Evolutionary conservation across 2,797 vertebrate species (phyloP), one percentile per base, ranked within the genome.

Genomic region (Echeneis naucrates): DNA sequence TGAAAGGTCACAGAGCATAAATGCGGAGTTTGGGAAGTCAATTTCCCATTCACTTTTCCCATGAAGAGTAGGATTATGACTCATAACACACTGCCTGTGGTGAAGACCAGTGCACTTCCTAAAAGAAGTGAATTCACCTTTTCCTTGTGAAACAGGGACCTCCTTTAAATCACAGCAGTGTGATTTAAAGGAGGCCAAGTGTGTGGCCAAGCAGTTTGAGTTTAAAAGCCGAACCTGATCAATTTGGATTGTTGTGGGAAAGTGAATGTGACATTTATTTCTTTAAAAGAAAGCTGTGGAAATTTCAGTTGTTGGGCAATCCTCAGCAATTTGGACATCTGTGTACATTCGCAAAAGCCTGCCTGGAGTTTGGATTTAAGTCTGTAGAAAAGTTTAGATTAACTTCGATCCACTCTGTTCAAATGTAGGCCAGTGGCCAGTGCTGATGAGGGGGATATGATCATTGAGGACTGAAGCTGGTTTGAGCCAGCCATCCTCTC

Each of bases 1-100:
- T 62, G 60, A 88, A 84, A 77, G 76, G 76, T 80, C 73, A 75
- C 68, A 40, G 63, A 80, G 76, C 61, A 53, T 40, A 21, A 81
- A 42, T 11, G 51, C 71, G 17, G 38, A 74, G 57, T 44, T 78
- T 61, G 30, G 56, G 56, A 79, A 81, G 81, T 73, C 56, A 50
- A 30, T 21, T 69, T 76, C 73, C 5, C 55, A 51, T 76, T 69
- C 55, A 57, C 47, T 73, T 66, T 63, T 50, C 52, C 54, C 27
- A 12, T 14, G 37, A 61, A 73, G 59, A 40, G 30, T 10, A 21
- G n/a, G 45, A 62, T 58, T 45, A 26, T 52, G 68, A 80, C 27
- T 44, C 54, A 48, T 38, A 63, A 40, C 51, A 7, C 53, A 44
- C 55, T 37, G 45, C 50, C 47, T 10, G 42, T 48, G 40, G 21